Evolutionary conservation across 2,888 invertebrate genomes (phyloP), one percentile per base, ranked within the genome.

Genomic region (Dryobota labecula): DNA sequence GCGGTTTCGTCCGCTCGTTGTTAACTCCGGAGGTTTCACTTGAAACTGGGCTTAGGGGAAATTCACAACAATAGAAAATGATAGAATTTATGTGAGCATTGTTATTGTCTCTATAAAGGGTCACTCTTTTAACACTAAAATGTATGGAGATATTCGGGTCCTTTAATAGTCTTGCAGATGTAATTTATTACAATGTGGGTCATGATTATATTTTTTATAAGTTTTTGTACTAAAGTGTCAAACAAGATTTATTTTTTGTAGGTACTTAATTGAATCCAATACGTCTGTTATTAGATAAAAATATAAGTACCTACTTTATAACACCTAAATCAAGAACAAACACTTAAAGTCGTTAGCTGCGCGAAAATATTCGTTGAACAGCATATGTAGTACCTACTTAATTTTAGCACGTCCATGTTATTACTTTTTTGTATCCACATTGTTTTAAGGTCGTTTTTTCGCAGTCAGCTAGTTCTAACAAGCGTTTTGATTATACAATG

Each of bases 1-100:
- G 84, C 83, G 86, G 85, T 83, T 85, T 85, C 76, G 82, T 76
- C 70, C 78, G 75, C 70, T 78, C 76, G 47, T 64, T 76, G 71
- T 73, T 53, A 64, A 68, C 65, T 54, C 49, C 30, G 41, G 53
- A 56, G 65, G 66, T 41, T 62, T 65, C 56, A 36, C 18, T 65
- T 30, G 47, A 41, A 73, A 67, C 49, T 47, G 57, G 58, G 68
- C 33, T 67, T 27, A 30, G 38, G 45, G n/a, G 13, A 47, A 68
- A 64, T 53, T 68, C 45, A 61, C n/a, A 54, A 49, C 57, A 53
- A 57, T 24, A 63, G n/a, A 60, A 51, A 62, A 57, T 65, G 49
- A 63, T 57, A 41, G 15, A 38, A 30, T 33, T 9, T 41, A 54
- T 49, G 11, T 13, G 24, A 45, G 30, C 49, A 72, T 47, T 68